Base-by-base conservation (phyloP, 2,888 invertebrate genomes). In the Ophraella communa region DNA sequence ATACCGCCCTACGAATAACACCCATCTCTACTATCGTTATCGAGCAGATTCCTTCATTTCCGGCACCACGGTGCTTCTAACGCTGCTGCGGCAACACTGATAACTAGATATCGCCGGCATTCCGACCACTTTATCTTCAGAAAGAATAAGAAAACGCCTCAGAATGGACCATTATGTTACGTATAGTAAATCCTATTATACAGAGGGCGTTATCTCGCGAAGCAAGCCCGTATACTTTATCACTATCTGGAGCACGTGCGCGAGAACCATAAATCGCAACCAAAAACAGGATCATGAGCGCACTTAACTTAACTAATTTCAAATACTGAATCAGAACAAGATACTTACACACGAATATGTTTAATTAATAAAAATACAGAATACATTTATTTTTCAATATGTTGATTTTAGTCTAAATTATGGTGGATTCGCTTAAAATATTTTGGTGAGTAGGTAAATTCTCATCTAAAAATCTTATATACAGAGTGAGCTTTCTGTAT, bases 161-260 rank as follows among this genome's bases (percentile, higher is more conserved):
- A 83, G 82, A 83, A 83, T 83, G 82, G 82, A 79, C 82, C 82
- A 83, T 83, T 83, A 83, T 83, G 82, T 81, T 82, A 82, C 80
- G 81, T 82, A 82, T 79, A 82, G 81, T 83, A 83, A 83, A 83
- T 83, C 82, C 82, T 83, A 83, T 83, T 83, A 83, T 83, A 78
- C 81, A 73, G 77, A 79, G 80, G 80, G 81, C 82, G 82, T 81
- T 83, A 83, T 83, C 82, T 78, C 71, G 75, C 74, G 75, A 74
- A 78, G 76, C 79, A 79, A 79, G 77, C 77, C 78, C 79, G 78
- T 79, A 78, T 78, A 78, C 80, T 80, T 80, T 80, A 80, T 81
- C 80, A 76, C 77, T 80, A 80, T 81, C 81, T 78, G 73, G 74
- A 76, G 80, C 80, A 81, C 80, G 81, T 81, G 81, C 81, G 78